Conservation (phyloP, 2,797 vertebrate genomes). For the Scolopax rusticola region DNA sequence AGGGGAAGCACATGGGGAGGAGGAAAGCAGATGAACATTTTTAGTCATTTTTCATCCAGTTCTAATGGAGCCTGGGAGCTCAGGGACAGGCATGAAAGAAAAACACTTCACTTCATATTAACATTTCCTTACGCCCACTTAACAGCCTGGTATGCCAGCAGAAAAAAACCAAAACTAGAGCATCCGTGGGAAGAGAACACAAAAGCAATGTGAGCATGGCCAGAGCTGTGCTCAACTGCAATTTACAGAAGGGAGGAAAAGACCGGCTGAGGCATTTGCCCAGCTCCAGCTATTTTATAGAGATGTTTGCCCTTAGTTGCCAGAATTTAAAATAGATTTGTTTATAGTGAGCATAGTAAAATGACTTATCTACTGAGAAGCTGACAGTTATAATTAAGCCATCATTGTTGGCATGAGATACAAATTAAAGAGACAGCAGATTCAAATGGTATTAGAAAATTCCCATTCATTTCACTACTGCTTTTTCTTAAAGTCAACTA, state of each 20-base stretch:
- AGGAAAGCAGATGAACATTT: neutral
- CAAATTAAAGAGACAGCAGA: neutral
- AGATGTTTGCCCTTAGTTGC: neutral
- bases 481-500: neutral
- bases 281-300: neutral
- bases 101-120: neutral
- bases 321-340: neutral
- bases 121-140: neutral
- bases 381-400: neutral
- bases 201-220: fast-evolving
- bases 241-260: neutral
- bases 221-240: neutral
- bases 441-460: neutral
- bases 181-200: neutral
- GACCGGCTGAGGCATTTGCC: neutral
- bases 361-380: neutral
- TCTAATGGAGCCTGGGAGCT: neutral
- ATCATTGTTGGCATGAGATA: neutral
- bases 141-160: neutral
- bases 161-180: neutral
- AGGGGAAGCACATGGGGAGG: neutral
- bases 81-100: neutral
- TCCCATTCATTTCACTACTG: neutral
- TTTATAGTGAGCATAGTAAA: neutral
- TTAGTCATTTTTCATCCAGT: neutral